phyloP scores from a whole-genome alignment of 2,888 invertebrate genomes.

The Melinaea marsaeus region DNA sequence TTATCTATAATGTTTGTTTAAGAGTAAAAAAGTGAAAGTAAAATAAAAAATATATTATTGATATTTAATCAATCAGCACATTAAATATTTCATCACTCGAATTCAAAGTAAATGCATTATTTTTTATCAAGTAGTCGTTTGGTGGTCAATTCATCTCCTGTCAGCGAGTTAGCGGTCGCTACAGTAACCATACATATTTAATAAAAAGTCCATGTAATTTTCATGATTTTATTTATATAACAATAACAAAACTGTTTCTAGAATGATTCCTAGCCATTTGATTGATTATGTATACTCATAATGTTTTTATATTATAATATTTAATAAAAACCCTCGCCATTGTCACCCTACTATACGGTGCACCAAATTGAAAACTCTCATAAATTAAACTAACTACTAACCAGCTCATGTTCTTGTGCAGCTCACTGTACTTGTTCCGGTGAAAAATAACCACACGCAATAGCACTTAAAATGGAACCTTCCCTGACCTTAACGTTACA shows the following conservation, averaged over 20 bases:
- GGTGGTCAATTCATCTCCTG: slow-evolving; percentile 26
- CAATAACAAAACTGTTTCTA: too few species aligned
- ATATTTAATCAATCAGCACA: slow-evolving; percentile 15
- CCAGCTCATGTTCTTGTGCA: slow-evolving; percentile 3
- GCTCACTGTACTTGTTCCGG: slow-evolving; percentile 19
- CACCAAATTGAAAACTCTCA: slow-evolving; percentile 6
- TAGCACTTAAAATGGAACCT: slow-evolving; percentile 30
- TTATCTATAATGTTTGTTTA: not conserved
- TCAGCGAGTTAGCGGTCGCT: slow-evolving; percentile 19
- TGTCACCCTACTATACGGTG: slow-evolving; percentile 1
- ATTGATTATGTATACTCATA: too few species aligned
- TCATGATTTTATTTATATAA: too few species aligned
- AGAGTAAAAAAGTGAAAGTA: not conserved
- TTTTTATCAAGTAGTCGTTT: slow-evolving; percentile 25
- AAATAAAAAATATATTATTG: slow-evolving; percentile 5
- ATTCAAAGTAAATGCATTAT: slow-evolving; percentile 28
- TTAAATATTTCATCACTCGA: slow-evolving; percentile 29
- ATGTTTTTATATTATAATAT: too few species aligned
- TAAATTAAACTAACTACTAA: not conserved
- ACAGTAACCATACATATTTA: slow-evolving; percentile 19
- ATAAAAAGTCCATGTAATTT: not conserved
- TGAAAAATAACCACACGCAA: slow-evolving; percentile 32
- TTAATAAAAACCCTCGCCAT: not conserved
- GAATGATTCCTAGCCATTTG: too few species aligned
- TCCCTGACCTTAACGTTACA: slow-evolving; percentile 29